These are phyloP conservation scores for Cephus pygmeus DNA, from an alignment of 2,888 invertebrate species.

Conservation along the genomic window DNA sequence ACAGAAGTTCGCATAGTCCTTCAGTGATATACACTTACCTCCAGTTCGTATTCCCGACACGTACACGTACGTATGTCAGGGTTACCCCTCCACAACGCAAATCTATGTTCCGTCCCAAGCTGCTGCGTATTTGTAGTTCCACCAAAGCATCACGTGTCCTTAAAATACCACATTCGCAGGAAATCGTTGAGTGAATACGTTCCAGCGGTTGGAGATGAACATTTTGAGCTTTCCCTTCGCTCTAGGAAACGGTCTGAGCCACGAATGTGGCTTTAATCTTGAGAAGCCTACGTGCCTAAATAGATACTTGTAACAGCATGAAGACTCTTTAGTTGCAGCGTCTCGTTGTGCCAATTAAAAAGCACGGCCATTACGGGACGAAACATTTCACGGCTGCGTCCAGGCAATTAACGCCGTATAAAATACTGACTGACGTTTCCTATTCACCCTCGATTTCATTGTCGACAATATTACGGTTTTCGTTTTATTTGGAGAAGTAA, in stretches of 20 bases:
- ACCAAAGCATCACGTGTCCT: slow-evolving; percentile 19
- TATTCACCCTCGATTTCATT: neutral
- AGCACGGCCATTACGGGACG: neutral
- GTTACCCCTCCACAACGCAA: neutral
- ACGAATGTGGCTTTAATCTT: neutral
- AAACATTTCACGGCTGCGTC: neutral
- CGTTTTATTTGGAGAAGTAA: neutral
- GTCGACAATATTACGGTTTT: neutral
- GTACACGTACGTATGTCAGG: neutral
- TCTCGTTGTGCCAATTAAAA: neutral
- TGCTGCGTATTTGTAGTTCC: slow-evolving; percentile 19
- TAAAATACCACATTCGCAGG: slow-evolving; percentile 18
- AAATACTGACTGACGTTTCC: neutral
- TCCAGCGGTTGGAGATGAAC: neutral
- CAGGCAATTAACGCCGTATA: neutral
- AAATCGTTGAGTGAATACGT: slow-evolving; percentile 9
- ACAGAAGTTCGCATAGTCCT: neutral
- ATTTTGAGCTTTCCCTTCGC: neutral
- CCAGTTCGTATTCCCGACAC: neutral
- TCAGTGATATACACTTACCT: neutral
- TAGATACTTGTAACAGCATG: neutral
- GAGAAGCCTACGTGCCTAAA: neutral
- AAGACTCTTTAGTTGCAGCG: neutral
- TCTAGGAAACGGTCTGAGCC: neutral
- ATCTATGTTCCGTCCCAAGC: neutral